A percentile compares a stretch with the other conserved stretches of the same genome.
Evolutionary conservation across 2,888 invertebrate genomes (phyloP).

Genomic region (Zaprionus obscuricornis): DNA sequence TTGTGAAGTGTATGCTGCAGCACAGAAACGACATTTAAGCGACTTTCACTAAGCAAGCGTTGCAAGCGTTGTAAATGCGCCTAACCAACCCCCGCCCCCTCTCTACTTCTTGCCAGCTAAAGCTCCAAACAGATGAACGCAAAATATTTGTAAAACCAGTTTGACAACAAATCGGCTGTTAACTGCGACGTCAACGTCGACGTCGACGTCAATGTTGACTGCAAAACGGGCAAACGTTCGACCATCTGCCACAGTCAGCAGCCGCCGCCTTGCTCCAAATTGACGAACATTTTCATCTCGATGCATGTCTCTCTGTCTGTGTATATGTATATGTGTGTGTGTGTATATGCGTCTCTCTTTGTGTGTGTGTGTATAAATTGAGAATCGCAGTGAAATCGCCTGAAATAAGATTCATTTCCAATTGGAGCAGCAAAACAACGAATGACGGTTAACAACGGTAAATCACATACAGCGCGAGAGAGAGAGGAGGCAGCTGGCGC

Average conservation of each 20-base stretch:
- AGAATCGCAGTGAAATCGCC: constrained; percentile 71
- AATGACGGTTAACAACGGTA: constrained; percentile 65
- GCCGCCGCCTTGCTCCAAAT: constrained; percentile 57
- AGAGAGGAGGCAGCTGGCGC: constrained; percentile 22
- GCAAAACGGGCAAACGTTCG: constrained; percentile 21
- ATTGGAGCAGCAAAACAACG: constrained; percentile 47
- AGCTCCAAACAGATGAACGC: constrained; percentile 65
- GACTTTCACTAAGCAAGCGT: constrained; percentile 74
- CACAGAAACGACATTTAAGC: constrained; percentile 56
- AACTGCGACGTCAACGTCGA: constrained; percentile 41
- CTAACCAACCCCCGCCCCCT: constrained; percentile 22
- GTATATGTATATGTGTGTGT: not conserved
- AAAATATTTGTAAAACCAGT: constrained; percentile 78
- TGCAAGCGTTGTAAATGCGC: constrained; percentile 67
- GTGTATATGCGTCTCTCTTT: constrained; percentile 2
- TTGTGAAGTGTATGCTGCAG: no score
- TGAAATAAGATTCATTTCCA: constrained; percentile 65
- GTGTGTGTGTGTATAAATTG: constrained; percentile 35
- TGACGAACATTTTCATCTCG: constrained; percentile 57
- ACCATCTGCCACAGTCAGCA: constrained; percentile 58
- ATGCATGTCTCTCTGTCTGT: constrained; percentile 18
- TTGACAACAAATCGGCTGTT: constrained; percentile 75
- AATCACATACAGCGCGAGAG: constrained; percentile 56
- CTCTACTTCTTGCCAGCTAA: constrained; percentile 11
- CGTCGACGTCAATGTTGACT: constrained; percentile 22